Percentiles rank a stretch among this genome's conserved stretches.
phyloP scores from a whole-genome alignment of 2,113 vertebrate genomes.

The Cyprinus carpio region DNA sequence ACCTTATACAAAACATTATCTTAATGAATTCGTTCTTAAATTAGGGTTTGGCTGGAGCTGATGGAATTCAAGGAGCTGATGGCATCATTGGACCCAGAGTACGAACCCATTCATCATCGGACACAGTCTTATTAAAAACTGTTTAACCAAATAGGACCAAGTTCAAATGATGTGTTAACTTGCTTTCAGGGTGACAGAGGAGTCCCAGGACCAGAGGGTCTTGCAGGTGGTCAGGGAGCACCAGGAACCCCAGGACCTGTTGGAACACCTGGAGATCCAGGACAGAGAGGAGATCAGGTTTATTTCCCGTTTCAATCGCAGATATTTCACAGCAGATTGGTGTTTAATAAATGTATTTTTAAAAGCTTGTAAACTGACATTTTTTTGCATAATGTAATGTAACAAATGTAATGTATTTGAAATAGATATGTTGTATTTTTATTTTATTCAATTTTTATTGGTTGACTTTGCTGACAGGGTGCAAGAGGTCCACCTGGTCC shows the following conservation, averaged over 20 bases:
- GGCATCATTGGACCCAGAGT: conserved; percentile 88
- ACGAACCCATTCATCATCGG: conserved; percentile 60
- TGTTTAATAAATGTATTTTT: background rate
- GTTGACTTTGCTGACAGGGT: conserved; percentile 75
- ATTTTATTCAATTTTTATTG: background rate
- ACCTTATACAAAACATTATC: background rate
- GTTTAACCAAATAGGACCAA: background rate
- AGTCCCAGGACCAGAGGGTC: conserved; percentile 85
- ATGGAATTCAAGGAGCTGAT: conserved; percentile 88
- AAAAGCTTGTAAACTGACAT: background rate
- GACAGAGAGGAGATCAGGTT: conserved; percentile 86
- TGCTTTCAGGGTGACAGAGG: conserved; percentile 87
- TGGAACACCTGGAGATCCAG: conserved; percentile 85
- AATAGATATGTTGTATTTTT: background rate
- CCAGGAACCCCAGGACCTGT: conserved; percentile 89
- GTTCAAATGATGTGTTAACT: background rate
- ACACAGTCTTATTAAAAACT: background rate
- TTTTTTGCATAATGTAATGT: background rate
- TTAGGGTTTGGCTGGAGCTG: conserved; percentile 88
- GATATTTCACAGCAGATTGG: background rate
- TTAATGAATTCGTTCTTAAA: conserved; percentile 31
- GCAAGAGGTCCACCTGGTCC: conserved; percentile 82
- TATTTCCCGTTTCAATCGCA: conserved; percentile 56
- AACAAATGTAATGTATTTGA: background rate
- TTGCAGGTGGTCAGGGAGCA: conserved; percentile 84